Evolutionary conservation across 2,113 vertebrate species (phyloP).

Genomic region (Galeopterus variegatus): DNA sequence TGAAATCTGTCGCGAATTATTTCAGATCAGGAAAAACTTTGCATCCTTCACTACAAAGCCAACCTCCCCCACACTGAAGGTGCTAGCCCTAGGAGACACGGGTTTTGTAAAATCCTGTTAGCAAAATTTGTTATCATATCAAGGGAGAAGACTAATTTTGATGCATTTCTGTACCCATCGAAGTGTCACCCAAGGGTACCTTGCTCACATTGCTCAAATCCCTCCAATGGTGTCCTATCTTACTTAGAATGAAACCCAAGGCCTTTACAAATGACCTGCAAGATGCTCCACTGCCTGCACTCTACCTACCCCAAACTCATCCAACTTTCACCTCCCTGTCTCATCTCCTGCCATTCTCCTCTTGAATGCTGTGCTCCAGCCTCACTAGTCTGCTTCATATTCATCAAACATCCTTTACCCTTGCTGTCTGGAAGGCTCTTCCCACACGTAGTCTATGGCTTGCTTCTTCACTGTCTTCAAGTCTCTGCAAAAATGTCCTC

Average conservation of each 20-base stretch:
- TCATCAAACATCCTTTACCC: neutral
- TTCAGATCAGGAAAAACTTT: conserved; percentile 5
- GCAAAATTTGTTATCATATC: neutral
- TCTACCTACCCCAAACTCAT: neutral
- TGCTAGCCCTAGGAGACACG: neutral
- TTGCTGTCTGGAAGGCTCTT: neutral
- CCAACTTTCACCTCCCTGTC: neutral
- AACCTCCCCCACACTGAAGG: neutral
- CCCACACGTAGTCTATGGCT: neutral
- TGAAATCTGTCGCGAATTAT: conserved; percentile 13
- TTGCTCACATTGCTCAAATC: neutral
- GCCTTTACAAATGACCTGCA: neutral
- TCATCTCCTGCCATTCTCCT: neutral
- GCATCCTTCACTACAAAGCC: neutral
- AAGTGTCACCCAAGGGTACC: neutral
- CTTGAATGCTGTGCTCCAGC: neutral
- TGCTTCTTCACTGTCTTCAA: neutral
- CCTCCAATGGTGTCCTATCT: neutral
- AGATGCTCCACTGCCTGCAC: neutral
- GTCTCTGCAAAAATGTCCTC: neutral
- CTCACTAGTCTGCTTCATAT: neutral
- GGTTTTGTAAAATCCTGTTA: neutral
- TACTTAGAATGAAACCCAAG: neutral
- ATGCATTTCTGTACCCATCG: neutral
- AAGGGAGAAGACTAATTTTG: neutral